Base-by-base conservation (phyloP, 1,140 invertebrate species). In the Aporrectodea caliginosa region DNA sequence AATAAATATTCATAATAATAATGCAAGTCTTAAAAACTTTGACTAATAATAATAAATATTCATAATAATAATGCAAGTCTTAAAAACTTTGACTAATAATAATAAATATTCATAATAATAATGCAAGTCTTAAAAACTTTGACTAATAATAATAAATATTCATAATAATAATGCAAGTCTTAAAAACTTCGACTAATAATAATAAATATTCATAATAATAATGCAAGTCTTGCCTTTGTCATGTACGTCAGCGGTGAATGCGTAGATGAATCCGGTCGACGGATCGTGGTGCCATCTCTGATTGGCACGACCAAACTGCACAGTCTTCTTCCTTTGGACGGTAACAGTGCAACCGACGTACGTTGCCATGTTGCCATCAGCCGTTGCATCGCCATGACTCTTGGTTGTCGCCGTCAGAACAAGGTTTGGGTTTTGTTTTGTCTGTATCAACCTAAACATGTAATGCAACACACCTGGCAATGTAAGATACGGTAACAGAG, bases 231-330 rank as follows among this genome's bases (percentile, higher is more conserved):
- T 75, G 87, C 87, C 86, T 82, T 85, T 87, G 75, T 88, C 86
- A 31, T 83, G 78, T 16, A 80, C 73, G 68, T 87, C 83, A 12
- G 87, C 82, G 33, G 84, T 78, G 78, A 88, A 88, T n/a, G 88
- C 86, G 75, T 84, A 81, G 68, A 88, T 85, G 76, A 85, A 84
- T 43, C 87, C 87, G 33, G 85, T 85, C 72, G 86, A 84, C 69
- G 85, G 83, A 81, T 88, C 85, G 78, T 86, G 86, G 32, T 79
- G 69, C 87, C 87, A 88, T 73, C 83, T 82, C 81, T 88, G 88
- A 72, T 88, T 86, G 35, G 88, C 86, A 34, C 85, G 85, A 34
- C 88, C 88, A 82, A 84, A 86, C 78, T 83, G 82, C 34, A 84
- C 84, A 14, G 75, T 81, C 75, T 84, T 83, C 29, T 83, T 81